A percentile compares a stretch with the other conserved stretches of the same genome.
Conservation (phyloP, 2,113 vertebrate genomes). For the Chlorodrepanis virens region DNA sequence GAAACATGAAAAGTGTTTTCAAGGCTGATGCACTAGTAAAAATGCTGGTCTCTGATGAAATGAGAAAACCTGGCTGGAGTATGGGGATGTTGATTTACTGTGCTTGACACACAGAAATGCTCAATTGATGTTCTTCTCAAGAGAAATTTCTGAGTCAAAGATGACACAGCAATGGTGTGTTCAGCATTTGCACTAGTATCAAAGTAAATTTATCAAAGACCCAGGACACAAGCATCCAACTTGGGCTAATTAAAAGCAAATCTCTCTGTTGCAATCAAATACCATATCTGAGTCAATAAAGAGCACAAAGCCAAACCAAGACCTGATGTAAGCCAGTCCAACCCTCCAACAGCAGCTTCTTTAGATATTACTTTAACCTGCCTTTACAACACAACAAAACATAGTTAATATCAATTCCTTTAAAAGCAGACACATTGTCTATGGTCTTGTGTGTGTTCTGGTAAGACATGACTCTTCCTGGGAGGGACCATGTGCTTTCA, state of each 20-base stretch:
- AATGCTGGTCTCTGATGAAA: background rate
- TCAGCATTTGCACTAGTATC: background rate
- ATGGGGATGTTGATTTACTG: background rate
- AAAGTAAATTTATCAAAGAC: slow-evolving; percentile 3
- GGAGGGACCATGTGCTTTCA: background rate
- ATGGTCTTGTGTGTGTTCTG: background rate
- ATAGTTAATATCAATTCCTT: background rate
- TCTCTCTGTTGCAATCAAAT: background rate
- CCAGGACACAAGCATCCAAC: background rate
- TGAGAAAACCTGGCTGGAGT: background rate
- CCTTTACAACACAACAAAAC: background rate
- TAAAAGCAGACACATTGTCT: background rate
- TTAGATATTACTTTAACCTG: background rate
- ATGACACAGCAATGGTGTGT: background rate
- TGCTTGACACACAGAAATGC: background rate
- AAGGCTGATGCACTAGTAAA: background rate
- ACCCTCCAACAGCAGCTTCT: background rate
- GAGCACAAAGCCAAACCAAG: background rate
- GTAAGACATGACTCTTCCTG: background rate
- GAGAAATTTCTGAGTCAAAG: background rate
- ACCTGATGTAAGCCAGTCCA: background rate
- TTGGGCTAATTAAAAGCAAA: slow-evolving; percentile 9
- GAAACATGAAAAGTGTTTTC: background rate
- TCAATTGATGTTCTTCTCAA: background rate
- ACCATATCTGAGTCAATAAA: background rate